phyloP scores from a whole-genome alignment of 2,797 vertebrate genomes.

The Cichlasoma orientale region DNA sequence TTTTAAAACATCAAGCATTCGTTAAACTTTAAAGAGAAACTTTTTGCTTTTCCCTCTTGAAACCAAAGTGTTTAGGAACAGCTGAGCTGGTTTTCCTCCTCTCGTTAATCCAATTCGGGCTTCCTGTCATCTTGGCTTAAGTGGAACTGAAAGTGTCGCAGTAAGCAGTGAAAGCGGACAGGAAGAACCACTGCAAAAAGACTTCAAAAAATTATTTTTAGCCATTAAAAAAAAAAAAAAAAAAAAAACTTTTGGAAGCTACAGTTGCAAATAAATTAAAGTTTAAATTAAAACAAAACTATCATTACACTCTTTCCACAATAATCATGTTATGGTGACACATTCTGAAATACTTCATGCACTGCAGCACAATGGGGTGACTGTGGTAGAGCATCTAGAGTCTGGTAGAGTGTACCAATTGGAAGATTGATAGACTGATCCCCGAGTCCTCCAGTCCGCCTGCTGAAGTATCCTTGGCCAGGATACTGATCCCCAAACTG shows the following conservation, averaged over 20 bases:
- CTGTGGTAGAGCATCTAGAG: background rate
- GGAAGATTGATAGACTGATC: background rate
- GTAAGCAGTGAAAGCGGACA: background rate
- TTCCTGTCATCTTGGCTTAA: background rate
- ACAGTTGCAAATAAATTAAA: background rate
- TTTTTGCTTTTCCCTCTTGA: background rate
- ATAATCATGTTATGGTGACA: background rate
- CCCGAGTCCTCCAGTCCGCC: background rate
- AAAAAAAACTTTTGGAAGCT: accelerated
- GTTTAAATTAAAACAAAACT: background rate
- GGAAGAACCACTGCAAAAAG: background rate
- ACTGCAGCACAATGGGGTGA: background rate
- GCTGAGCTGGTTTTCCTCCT: background rate
- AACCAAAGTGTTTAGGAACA: background rate
- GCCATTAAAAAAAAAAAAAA: accelerated
- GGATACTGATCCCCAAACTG: background rate
- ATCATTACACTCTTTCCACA: background rate
- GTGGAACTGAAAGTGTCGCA: background rate
- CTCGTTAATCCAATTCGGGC: background rate
- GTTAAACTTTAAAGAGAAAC: background rate
- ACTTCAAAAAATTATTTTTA: background rate
- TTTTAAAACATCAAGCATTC: too few species aligned
- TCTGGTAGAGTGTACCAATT: background rate
- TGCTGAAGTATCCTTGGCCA: background rate
- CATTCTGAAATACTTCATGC: background rate